Evolutionary conservation across 2,797 vertebrate species (phyloP), one percentile per base, ranked within the genome.

Genomic region (Taenioides sp.): DNA sequence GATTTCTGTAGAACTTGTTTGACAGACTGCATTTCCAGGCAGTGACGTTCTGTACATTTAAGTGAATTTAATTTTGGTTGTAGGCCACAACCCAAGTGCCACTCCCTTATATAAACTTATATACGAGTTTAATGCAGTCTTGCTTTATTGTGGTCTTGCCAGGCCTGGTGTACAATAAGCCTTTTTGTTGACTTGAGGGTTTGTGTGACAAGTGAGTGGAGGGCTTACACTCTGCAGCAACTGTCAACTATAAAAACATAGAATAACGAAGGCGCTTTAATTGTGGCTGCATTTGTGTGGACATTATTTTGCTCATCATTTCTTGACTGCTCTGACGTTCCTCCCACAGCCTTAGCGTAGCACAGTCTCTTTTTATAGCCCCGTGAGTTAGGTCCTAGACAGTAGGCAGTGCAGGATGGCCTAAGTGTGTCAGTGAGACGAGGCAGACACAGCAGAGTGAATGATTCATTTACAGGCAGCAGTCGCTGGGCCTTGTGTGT

Each of bases 401-500:
- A 84, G 85, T 79, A 71, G 78, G 65, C 69, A 73, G 66, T 60
- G n/a, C 40, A 58, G 47, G 55, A 66, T 73, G 7, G 23, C 63
- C 63, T 77, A 85, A 86, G 85, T 87, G 76, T 83, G 86, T 87
- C 86, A 83, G 69, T 49, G 74, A 80, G 80, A 81, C 73, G 65
- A 80, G 79, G 75, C 80, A 84, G 82, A 84, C 75, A 80, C 69
- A 74, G 28, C 61, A 77, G 78, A 80, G 84, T 84, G 82, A 76
- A 88, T 92, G 80, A 89, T 90, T 92, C 81, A 92, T 92, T 89
- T 83, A 78, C 78, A 82, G 76, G 73, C 80, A 81, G 72, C 79
- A 81, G 73, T 71, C 76, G 69, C 67, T 85, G 84, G 76, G 68
- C 76, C 72, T 2, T 52, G 57, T 80, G 81, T 72, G 80, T 81